Evolutionary conservation across 2,888 invertebrate genomes (phyloP), one percentile per base, ranked within the genome.

Genomic region (Zootermopsis nevadensis): DNA sequence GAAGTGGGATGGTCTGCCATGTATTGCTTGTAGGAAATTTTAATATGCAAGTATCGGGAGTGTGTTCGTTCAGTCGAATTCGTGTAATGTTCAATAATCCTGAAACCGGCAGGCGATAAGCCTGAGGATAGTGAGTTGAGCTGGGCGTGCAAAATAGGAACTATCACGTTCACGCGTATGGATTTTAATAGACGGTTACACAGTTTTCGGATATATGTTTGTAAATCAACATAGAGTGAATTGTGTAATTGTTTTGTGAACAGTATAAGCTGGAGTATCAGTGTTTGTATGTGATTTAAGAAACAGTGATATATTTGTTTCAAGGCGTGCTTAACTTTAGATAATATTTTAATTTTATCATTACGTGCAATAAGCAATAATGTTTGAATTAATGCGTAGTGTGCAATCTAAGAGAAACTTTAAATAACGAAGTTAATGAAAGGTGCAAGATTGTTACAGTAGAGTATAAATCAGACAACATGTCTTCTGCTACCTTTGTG

Each of bases 401-500:
- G 84, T 85, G 82, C 82, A 79, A 60, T 82, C 81, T 53, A 60
- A 55, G 79, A 55, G 55, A 42, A 60, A 85, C 80, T 42, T 55
- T 53, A 82, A 82, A 77, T 83, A 82, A 83, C 76, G 53, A 82
- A 82, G 84, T 85, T 85, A 72, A 85, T 85, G 86, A 84, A 83
- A 82, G 81, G 84, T 82, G 86, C 69, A 80, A 83, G 79, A 82
- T 83, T 69, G 74, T 69, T 74, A 74, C 69, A 82, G 72, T 82
- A 83, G 74, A 66, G 55, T 69, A 66, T 30, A 84, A 53, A 85
- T 66, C 69, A 81, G 83, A 83, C 86, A 85, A 60, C 88, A 90
- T 90, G 90, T 89, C 90, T 88, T 94, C 96, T 92, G 95, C 94
- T 92, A 95, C 96, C 91, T 97, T 98, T 93, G 98, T 98, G 92